Percentiles rank a stretch among this genome's conserved stretches.
Evolutionary conservation across 2,888 invertebrate genomes (phyloP).

Genomic region (Plusia festucae): DNA sequence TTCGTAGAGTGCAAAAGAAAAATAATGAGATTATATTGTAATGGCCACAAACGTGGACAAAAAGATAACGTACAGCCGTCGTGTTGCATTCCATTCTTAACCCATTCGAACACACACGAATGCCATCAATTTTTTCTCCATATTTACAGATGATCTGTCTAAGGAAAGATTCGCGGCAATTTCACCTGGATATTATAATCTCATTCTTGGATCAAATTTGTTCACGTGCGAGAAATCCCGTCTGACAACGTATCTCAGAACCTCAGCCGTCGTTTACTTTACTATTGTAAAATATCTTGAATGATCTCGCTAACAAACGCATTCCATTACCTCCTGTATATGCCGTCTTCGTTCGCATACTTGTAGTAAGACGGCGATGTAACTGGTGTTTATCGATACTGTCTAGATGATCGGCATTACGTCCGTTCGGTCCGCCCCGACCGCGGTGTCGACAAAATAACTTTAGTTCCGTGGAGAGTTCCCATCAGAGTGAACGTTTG

Average conservation of each 20-base stretch:
- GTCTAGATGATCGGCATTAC: conserved; percentile 55
- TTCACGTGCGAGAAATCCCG: conserved; percentile 82
- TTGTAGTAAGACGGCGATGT: conserved; percentile 66
- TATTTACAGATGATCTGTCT: conserved; percentile 38
- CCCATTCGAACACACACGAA: conserved; percentile 19
- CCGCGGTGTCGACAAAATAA: conserved; percentile 77
- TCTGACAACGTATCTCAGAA: conserved; percentile 72
- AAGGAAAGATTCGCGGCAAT: conserved; percentile 28
- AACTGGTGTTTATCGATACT: conserved; percentile 58
- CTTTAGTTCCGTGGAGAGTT: conserved; percentile 81
- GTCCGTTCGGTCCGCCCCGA: conserved; percentile 55
- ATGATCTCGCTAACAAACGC: conserved; percentile 14
- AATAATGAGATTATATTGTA: not conserved
- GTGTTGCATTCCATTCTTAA: conserved; percentile 7
- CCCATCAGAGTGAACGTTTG: conserved; percentile 74
- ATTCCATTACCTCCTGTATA: conserved; percentile 53
- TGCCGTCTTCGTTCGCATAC: not conserved
- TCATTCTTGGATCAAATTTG: conserved; percentile 82
- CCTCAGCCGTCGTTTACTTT: conserved; percentile 60
- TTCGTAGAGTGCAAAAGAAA: not conserved
- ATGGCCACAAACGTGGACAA: not conserved
- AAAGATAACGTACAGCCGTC: not conserved
- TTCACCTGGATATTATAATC: conserved; percentile 78
- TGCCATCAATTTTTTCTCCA: conserved; percentile 11
- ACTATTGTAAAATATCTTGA: conserved; percentile 47